Percentiles rank a stretch among this genome's conserved stretches.
Evolutionary conservation across 2,888 invertebrate species (phyloP).

Genomic region (Drosophila pseudotakahashii): DNA sequence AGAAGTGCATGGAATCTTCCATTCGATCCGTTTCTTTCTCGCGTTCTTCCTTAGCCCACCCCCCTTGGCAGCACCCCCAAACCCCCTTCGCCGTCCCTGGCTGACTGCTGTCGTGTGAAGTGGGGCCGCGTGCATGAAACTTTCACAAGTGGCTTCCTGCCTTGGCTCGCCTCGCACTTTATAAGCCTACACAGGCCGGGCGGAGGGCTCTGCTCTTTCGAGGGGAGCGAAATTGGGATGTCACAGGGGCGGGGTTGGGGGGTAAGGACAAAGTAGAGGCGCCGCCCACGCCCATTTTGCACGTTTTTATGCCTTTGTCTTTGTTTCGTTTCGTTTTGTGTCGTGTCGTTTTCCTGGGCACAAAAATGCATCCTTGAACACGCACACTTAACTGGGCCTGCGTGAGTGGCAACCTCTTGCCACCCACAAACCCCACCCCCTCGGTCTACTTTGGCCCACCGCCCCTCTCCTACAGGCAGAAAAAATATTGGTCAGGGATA

Average conservation of each 20-base stretch:
- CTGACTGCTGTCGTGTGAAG: conserved; percentile 73
- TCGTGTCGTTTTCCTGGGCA: conserved; percentile 74
- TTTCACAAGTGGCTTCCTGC: conserved; percentile 79
- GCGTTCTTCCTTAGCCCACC: not conserved
- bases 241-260: not conserved
- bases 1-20: not conserved
- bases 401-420: conserved; percentile 72
- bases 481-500: not conserved
- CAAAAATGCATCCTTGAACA: conserved; percentile 78
- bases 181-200: conserved; percentile 61
- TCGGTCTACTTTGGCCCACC: not conserved
- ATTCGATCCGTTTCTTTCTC: conserved; percentile 10
- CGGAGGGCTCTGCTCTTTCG: conserved; percentile 14
- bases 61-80: not conserved
- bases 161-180: conserved; percentile 72
- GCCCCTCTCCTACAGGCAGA: conserved; percentile 3
- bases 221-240: conserved; percentile 7
- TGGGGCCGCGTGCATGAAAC: conserved; percentile 81
- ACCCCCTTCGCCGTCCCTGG: conserved; percentile 4
- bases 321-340: conserved; percentile 68
- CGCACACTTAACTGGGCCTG: conserved; percentile 80
- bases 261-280: conserved; percentile 16
- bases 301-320: conserved; percentile 78
- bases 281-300: conserved; percentile 69
- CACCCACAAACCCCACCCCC: conserved; percentile 3